Conservation (phyloP, 2,113 vertebrate species). For the Romanogobio albipinnatus region DNA sequence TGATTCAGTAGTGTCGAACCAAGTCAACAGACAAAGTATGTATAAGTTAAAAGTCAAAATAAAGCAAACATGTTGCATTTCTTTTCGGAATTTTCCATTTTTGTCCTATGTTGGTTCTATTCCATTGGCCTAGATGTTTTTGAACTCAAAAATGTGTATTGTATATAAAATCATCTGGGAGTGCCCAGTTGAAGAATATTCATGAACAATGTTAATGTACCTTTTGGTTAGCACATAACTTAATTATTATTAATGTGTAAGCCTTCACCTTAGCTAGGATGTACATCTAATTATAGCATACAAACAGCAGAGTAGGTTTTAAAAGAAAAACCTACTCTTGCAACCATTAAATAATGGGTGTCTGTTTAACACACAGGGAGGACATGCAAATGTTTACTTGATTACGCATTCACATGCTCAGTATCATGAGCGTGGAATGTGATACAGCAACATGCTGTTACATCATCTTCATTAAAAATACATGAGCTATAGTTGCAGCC, state of each 20-base stretch:
- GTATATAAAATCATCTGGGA: not conserved
- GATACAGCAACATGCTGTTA: slow-evolving; percentile 36
- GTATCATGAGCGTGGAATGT: slow-evolving; percentile 9
- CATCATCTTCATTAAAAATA: slow-evolving; percentile 43
- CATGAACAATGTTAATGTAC: not conserved
- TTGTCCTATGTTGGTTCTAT: not conserved
- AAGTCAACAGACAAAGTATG: no score
- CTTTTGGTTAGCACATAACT: not conserved
- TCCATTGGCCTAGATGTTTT: not conserved
- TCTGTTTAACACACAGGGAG: not conserved
- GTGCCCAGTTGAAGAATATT: not conserved
- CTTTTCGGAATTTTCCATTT: not conserved
- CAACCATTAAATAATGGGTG: not conserved
- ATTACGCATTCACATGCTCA: not conserved
- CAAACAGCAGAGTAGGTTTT: not conserved
- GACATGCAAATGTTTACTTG: not conserved
- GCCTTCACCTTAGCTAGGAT: not conserved
- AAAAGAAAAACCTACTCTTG: not conserved
- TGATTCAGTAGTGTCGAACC: not conserved
- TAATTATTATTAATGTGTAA: not conserved
- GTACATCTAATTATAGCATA: not conserved
- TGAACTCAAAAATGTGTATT: not conserved
- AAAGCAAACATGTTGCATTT: not conserved
- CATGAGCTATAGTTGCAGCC: not conserved
- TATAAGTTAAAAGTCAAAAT: no score